Evolutionary conservation across 2,113 vertebrate genomes (phyloP), one percentile per base, ranked within the genome.

Genomic region (Mobula hypostoma): DNA sequence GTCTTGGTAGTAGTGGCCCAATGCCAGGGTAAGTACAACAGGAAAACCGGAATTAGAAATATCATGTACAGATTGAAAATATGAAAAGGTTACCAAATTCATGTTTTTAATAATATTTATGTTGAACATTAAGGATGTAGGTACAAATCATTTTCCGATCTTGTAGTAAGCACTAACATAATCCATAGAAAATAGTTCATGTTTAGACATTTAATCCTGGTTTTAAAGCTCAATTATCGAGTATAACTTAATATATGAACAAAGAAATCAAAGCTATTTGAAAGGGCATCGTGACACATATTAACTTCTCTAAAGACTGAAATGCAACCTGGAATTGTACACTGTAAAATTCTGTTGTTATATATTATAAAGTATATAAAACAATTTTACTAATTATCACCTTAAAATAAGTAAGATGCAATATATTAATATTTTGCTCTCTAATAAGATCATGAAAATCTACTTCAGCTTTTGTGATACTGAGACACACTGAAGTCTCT

Each of bases 1-100:
- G 97, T 96, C 97, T 98, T 97, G 96, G 97, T 96, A 98, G 97
- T 96, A 98, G 97, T 90, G 98, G 98, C 95, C 98, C 98, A 80
- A 98, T 98, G 98, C 98, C 98, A 94, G 98, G 98, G 98, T 99
- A 98, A 95, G 98, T 97, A 94, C 92, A 91, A 94, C 68, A 74
- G 68, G 40, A 93, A 74, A 27, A 5, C 40, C 72, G 68, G 8
- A 74, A 27, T 68, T 48, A 29, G 61, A 68, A 78, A 66, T 85
- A 80, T 82, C 58, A 74, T 72, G 19, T 5, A 24, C 11, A 93
- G 72, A 12, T 76, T 40, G 36, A 70, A 24, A 93, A 93, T 48
- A 48, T 2, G 8, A 92, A 74, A 40, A 19, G n/a, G 14, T 91
- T 90, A 27, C 63, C 19, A 91, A 70, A 17, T 19, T 74, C 2